Evolutionary conservation across 2,113 vertebrate genomes (phyloP).

Genomic region (Peucedramus taeniatus): DNA sequence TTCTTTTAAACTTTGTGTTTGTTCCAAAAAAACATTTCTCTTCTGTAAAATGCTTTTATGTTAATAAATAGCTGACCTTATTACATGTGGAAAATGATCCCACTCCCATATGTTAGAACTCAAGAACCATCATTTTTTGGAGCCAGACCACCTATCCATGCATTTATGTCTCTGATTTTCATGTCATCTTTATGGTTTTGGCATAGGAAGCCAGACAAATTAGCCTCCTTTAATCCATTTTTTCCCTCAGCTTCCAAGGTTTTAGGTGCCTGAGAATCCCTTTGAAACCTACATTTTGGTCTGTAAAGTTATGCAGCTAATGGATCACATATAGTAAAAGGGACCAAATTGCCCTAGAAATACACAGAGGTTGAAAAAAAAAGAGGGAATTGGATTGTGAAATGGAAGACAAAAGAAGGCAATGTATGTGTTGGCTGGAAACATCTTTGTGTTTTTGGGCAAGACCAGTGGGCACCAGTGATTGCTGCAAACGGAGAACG

Average conservation of each 20-base stretch:
- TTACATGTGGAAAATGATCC: not conserved
- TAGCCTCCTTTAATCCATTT: not conserved
- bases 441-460: not conserved
- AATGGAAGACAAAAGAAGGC: not conserved
- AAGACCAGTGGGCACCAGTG: not conserved
- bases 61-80: not conserved
- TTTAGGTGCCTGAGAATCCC: not conserved
- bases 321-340: not conserved
- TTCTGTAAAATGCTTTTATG: not conserved
- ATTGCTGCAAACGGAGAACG: not conserved
- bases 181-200: not conserved
- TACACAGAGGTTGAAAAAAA: not conserved
- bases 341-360: not conserved
- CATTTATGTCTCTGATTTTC: not conserved
- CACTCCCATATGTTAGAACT: not conserved
- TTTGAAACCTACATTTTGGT: not conserved
- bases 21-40: not conserved
- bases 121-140: not conserved
- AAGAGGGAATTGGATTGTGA: not conserved
- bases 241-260: not conserved
- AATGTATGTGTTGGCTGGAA: not conserved
- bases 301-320: not conserved
- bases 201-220: not conserved
- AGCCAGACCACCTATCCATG: not conserved
- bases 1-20: not conserved